A percentile compares a stretch with the other conserved stretches of the same genome.
Conservation (phyloP, 2,797 vertebrate species). For the Microctenopoma stevenorrisi region DNA sequence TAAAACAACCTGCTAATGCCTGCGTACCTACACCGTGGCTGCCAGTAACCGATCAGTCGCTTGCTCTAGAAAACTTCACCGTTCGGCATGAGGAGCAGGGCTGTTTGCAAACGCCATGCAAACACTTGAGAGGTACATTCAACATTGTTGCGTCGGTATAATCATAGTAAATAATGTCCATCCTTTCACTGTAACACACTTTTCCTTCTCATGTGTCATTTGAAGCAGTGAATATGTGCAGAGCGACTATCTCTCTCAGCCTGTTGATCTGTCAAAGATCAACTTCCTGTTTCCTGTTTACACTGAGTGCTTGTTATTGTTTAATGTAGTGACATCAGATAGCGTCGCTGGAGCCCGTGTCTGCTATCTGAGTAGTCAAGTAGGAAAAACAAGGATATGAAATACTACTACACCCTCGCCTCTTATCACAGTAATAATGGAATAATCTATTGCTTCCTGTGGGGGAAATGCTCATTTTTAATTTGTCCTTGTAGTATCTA, state of each 20-base stretch:
- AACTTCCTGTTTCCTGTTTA: conserved; percentile 82
- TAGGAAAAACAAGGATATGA: conserved; percentile 61
- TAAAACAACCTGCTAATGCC: conserved; percentile 37
- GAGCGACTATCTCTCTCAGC: conserved; percentile 45
- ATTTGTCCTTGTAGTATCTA: conserved; percentile 33
- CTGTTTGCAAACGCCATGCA: neutral
- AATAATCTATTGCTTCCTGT: conserved; percentile 71
- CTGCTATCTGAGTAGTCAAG: conserved; percentile 42
- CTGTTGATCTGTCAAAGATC: conserved; percentile 64
- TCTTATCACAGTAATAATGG: conserved; percentile 57
- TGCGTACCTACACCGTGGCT: conserved; percentile 25
- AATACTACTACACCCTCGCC: conserved; percentile 54
- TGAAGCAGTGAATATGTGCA: conserved; percentile 35
- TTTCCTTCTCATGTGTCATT: conserved; percentile 33
- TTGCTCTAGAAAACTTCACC: neutral
- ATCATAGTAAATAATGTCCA: neutral
- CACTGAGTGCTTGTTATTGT: conserved; percentile 68
- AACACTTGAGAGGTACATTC: neutral
- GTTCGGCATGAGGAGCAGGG: conserved; percentile 1
- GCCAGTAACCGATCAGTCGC: conserved; percentile 35
- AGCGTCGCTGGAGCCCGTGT: conserved; percentile 39
- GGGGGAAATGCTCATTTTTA: conserved; percentile 42
- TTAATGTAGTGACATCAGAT: conserved; percentile 75
- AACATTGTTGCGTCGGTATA: neutral
- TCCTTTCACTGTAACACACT: neutral